A percentile compares a stretch with the other conserved stretches of the same genome.
Conservation (phyloP, 2,113 vertebrate species). For the Calonectris borealis region DNA sequence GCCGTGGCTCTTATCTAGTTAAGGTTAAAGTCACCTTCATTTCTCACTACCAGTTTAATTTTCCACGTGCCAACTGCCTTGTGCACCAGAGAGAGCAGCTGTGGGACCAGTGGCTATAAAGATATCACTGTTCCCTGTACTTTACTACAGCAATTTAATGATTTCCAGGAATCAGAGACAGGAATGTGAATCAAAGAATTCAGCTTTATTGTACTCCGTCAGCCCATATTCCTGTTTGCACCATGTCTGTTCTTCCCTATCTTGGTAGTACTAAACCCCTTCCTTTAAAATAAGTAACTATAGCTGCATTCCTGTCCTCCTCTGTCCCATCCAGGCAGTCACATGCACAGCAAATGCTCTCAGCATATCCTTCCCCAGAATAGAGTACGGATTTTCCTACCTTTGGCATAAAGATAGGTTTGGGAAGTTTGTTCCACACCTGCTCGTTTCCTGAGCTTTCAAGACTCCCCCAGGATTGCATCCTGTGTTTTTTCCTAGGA, state of each 20-base stretch:
- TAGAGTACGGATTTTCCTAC: background rate
- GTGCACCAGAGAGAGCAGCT: background rate
- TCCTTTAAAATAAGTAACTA: background rate
- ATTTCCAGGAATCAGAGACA: background rate
- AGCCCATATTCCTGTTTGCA: background rate
- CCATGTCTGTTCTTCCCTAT: background rate
- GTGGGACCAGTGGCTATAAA: background rate
- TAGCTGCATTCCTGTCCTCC: background rate
- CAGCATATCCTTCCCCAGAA: background rate
- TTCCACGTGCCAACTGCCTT: background rate
- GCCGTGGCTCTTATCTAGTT: background rate
- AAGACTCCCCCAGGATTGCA: fast-evolving
- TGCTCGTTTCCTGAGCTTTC: background rate
- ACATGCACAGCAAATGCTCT: background rate
- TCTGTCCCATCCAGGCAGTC: background rate
- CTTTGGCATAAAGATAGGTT: background rate
- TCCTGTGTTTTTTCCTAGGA: background rate
- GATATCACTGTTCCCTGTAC: background rate
- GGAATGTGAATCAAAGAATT: background rate
- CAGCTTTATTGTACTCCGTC: background rate
- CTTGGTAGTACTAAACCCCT: background rate
- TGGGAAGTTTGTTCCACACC: background rate
- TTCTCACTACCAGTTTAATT: background rate
- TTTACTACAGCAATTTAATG: background rate
- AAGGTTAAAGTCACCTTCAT: background rate